Evolutionary conservation across 2,113 vertebrate genomes (phyloP).

Genomic region (Camarhynchus parvulus): DNA sequence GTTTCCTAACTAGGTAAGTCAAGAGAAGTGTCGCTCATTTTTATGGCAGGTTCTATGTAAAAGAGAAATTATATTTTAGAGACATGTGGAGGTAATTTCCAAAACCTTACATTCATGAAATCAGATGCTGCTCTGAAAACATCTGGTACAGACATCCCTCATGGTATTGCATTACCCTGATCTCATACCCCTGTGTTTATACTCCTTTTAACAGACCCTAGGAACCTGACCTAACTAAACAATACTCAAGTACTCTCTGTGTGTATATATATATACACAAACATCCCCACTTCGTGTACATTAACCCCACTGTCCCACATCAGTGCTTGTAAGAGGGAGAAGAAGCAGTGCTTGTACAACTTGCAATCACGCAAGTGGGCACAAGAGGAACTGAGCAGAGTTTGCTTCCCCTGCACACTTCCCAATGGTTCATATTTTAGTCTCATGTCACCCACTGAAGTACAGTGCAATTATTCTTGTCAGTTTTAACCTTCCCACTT

Average conservation of each 20-base stretch:
- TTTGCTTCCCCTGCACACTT: not conserved
- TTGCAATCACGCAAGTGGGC: fast-evolving
- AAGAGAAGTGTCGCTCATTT: not conserved
- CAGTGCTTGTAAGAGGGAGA: not conserved
- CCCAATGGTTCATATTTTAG: not conserved
- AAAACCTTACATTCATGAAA: not conserved
- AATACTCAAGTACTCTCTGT: not conserved
- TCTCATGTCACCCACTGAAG: not conserved
- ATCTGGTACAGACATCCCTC: not conserved
- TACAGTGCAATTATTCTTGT: not conserved
- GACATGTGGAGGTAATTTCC: not conserved
- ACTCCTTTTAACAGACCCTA: not conserved
- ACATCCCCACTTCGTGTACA: not conserved
- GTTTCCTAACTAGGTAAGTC: not conserved
- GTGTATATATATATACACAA: fast-evolving
- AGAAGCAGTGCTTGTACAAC: not conserved
- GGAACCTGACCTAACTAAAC: not conserved
- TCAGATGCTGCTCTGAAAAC: not conserved
- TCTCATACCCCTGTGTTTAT: not conserved
- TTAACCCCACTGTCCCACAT: not conserved
- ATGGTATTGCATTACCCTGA: not conserved
- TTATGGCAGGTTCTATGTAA: not conserved
- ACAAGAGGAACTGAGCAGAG: not conserved
- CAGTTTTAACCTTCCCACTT: not conserved
- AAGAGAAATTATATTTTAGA: not conserved